A percentile compares a stretch with the other conserved stretches of the same genome.
These are phyloP conservation scores for Drosophila quinaria DNA, from an alignment of 2,888 invertebrate species.

Conservation along the genomic window DNA sequence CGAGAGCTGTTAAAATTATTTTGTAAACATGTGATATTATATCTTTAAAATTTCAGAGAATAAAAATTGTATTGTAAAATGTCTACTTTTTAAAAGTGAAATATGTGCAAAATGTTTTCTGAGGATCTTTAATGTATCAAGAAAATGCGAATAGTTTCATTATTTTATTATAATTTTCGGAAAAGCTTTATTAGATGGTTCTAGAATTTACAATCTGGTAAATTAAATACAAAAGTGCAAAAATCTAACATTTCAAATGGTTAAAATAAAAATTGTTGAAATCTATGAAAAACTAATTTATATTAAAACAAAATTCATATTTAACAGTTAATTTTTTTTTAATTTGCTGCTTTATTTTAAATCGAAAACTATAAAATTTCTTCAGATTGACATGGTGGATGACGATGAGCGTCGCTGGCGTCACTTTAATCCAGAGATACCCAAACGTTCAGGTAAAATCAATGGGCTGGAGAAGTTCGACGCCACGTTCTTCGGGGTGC, in stretches of 20 bases:
- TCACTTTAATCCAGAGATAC: slow-evolving; percentile 90
- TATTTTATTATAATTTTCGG: neutral
- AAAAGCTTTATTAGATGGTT: neutral
- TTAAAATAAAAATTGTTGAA: neutral
- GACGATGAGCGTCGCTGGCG: slow-evolving; percentile 92
- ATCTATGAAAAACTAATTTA: too few species aligned
- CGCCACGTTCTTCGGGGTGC: slow-evolving; percentile 91
- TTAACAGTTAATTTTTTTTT: too few species aligned
- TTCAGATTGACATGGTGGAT: slow-evolving; percentile 92
- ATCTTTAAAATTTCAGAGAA: too few species aligned
- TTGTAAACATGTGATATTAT: too few species aligned
- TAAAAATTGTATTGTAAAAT: too few species aligned
- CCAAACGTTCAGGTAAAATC: slow-evolving; percentile 91
- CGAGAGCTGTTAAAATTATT: too few species aligned
- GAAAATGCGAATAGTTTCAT: neutral
- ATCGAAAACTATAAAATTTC: too few species aligned
- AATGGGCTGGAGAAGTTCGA: slow-evolving; percentile 91
- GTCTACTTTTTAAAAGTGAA: neutral
- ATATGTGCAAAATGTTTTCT: neutral
- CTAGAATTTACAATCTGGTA: neutral
- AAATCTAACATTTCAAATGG: neutral
- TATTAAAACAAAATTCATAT: too few species aligned
- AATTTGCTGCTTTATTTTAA: too few species aligned
- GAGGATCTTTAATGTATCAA: neutral
- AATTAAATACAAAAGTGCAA: neutral